phyloP scores from a whole-genome alignment of 2,888 invertebrate species.

The Drosophila mulleri region DNA sequence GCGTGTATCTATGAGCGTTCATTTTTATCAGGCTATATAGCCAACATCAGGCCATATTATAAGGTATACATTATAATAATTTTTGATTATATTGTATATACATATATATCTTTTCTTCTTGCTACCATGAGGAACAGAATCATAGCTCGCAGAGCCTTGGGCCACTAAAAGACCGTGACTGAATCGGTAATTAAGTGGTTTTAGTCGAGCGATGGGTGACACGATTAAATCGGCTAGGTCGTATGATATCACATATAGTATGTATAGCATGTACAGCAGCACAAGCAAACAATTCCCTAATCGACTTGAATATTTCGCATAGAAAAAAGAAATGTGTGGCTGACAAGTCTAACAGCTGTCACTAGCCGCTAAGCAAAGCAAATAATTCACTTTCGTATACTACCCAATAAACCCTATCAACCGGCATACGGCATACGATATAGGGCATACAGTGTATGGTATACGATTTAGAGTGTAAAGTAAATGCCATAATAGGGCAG shows the following conservation, averaged over 20 bases:
- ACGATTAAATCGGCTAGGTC: conserved; percentile 26
- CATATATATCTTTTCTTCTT: not conserved
- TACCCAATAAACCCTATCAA: not conserved
- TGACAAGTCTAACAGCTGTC: not conserved
- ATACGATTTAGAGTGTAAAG: conserved; percentile 8
- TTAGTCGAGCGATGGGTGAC: conserved; percentile 13
- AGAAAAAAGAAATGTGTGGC: not conserved
- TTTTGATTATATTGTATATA: conserved; percentile 17
- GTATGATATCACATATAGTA: conserved; percentile 14
- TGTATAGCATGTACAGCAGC: not conserved
- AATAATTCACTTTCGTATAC: not conserved
- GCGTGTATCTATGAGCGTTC: not conserved
- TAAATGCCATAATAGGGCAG: conserved; percentile 17
- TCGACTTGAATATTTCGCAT: not conserved
- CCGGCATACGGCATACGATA: conserved; percentile 2
- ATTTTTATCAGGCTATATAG: conserved; percentile 12
- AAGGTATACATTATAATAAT: conserved; percentile 20
- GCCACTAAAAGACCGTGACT: conserved; percentile 13
- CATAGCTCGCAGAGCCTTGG: conserved; percentile 27
- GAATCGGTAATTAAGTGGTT: conserved; percentile 29
- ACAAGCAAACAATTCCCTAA: conserved; percentile 11
- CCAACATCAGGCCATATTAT: conserved; percentile 38
- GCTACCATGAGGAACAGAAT: conserved; percentile 50
- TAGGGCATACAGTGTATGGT: not conserved
- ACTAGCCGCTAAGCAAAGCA: not conserved